Base-by-base conservation (phyloP, 2,113 vertebrate genomes). In the Clinocottus analis region DNA sequence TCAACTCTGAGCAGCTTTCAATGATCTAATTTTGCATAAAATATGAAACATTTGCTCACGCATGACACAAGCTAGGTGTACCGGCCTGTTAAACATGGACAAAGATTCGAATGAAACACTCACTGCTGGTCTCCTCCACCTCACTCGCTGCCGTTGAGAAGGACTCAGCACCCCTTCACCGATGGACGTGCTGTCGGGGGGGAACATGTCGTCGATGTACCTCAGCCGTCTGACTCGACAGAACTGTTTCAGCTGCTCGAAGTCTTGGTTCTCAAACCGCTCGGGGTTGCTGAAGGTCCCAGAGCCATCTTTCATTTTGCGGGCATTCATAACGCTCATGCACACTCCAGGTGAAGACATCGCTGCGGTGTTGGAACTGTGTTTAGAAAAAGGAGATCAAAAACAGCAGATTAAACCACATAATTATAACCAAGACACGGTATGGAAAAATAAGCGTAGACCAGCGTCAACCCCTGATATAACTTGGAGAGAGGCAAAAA, bases 341-440 rank as follows among this genome's bases (percentile, higher is more conserved):
- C 92, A 94, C 67, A 92, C 93, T 25, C 94, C 94, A 0, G 92
- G 91, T 25, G 74, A 47, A 91, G 91, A 71, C 94, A 94, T 95
- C 3, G 67, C 79, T 55, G 61, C 37, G 5, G 29, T 2, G 9
- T 67, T 70, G 1, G 8, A 25, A 1, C 13, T 21, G 72, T 85
- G 58, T 27, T 17, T 3, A 31, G 25, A 55, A 17, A n/a, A 65
- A 55, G 16, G 12, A 47, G 7, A 77, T 39, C 29, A 31, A 2
- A 31, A 61, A 39, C 31, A n/a, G n/a, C n/a, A 62, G 21, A 12
- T 37, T 37, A 4, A 37, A n/a, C 7, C 1, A 35, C 14, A 33
- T 9, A 31, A 7, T 17, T 59, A 33, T 3, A 59, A 29, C 3
- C 16, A 17, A 59, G 7, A 4, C 14, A 59, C 7, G 7, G 8